These are phyloP conservation scores for Seira sanloemensis DNA, from an alignment of 2,888 invertebrate genomes.

Conservation along the genomic window DNA sequence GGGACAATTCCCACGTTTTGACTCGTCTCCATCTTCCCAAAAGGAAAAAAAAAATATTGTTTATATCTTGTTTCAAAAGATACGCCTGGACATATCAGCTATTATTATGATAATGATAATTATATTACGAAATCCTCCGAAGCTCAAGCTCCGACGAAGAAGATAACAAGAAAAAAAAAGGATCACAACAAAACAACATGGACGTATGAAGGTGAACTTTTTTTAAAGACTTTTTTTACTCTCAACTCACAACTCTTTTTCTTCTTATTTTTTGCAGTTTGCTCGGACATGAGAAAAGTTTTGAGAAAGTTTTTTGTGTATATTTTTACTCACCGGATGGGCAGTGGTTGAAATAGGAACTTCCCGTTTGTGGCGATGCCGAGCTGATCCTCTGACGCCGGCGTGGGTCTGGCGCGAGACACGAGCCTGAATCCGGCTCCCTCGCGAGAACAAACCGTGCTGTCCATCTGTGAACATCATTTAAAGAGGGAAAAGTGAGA, in stretches of 20 bases:
- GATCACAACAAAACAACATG: neutral
- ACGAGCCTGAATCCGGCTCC: constrained; percentile 32
- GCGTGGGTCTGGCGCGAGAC: constrained; percentile 34
- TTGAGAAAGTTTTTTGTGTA: neutral
- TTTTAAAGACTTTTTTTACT: neutral
- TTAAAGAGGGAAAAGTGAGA: too few relatives aligned
- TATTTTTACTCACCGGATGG: constrained; percentile 30
- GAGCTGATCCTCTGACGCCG: constrained; percentile 21
- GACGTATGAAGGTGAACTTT: neutral
- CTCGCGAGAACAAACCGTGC: constrained; percentile 32
- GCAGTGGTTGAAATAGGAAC: constrained; percentile 44
- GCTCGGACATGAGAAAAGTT: neutral
- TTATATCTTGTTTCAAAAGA: neutral
- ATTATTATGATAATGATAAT: neutral
- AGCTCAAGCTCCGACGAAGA: too few relatives aligned
- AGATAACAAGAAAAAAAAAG: neutral
- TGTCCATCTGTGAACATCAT: constrained; percentile 28
- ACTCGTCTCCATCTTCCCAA: neutral
- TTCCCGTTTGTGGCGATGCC: constrained; percentile 49
- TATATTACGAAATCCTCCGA: neutral
- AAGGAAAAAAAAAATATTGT: neutral
- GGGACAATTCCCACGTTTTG: neutral
- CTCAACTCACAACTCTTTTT: too few relatives aligned
- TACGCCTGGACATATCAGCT: neutral
- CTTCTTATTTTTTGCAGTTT: too few relatives aligned